Percentiles rank a stretch among this genome's conserved stretches.
Evolutionary conservation across 2,113 vertebrate species (phyloP).

Genomic region (Urocolius indicus): DNA sequence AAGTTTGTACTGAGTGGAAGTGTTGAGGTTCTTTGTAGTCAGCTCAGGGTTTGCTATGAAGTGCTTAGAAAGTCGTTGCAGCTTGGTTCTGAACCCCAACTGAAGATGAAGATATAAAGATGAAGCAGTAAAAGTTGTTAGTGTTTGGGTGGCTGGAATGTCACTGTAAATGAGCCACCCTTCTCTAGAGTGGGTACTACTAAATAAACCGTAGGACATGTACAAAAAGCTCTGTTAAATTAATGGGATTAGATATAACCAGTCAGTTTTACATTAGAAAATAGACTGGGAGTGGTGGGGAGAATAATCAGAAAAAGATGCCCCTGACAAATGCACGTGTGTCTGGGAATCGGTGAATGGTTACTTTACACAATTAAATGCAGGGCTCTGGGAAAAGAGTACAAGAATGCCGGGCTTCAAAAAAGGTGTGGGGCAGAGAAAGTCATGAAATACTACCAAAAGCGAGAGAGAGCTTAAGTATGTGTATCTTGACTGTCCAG

Average conservation of each 20-base stretch:
- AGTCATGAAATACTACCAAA: background rate
- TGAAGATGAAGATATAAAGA: background rate
- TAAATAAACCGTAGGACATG: background rate
- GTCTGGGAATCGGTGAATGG: background rate
- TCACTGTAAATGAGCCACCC: background rate
- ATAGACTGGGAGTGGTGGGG: accelerated
- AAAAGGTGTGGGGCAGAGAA: background rate
- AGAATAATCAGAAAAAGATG: background rate
- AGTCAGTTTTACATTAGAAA: background rate
- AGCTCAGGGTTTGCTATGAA: background rate
- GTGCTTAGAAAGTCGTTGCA: background rate
- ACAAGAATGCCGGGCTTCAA: background rate
- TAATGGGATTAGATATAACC: background rate
- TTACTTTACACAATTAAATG: background rate
- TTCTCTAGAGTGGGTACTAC: background rate
- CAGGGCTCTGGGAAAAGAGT: background rate
- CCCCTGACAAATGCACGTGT: background rate
- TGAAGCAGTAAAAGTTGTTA: background rate
- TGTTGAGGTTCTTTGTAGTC: background rate
- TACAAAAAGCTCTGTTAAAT: background rate
- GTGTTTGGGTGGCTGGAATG: background rate
- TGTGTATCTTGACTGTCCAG: background rate
- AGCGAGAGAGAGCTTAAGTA: accelerated
- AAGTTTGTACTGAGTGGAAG: background rate
- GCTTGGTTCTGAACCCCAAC: background rate